Conservation (phyloP, 2,888 invertebrate species). For the Conistra vaccinii region DNA sequence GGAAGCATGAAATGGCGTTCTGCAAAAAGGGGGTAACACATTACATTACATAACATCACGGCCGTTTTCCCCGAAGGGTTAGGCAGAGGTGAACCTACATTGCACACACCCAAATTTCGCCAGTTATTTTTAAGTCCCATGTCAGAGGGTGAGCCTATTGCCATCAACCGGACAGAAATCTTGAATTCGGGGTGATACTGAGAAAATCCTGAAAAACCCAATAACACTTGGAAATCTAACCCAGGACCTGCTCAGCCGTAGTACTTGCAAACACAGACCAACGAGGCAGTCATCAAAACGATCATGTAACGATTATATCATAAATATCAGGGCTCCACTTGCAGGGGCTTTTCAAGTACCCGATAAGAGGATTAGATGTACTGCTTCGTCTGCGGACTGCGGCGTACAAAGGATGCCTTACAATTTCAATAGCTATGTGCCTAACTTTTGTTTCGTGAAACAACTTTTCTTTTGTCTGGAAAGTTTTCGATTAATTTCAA, state of each 20-base stretch:
- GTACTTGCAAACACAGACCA: neutral
- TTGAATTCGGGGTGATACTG: neutral
- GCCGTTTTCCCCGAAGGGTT: neutral
- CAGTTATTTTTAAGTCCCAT: neutral
- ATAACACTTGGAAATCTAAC: neutral
- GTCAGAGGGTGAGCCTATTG: neutral
- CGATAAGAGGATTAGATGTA: constrained; percentile 43
- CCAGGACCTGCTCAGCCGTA: neutral
- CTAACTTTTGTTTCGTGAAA: neutral
- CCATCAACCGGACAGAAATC: no score
- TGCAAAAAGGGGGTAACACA: neutral
- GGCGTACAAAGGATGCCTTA: constrained; percentile 37
- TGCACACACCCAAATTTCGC: neutral
- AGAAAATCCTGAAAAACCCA: neutral
- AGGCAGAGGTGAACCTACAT: neutral
- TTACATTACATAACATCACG: neutral
- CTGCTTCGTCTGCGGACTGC: constrained; percentile 13
- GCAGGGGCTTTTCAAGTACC: constrained; percentile 33
- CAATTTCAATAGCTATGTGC: constrained; percentile 4
- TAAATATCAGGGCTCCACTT: neutral
- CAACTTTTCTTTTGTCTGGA: neutral
- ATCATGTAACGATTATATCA: neutral
- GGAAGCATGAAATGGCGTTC: neutral
- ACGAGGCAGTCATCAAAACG: neutral
- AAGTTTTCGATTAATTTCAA: neutral